These are phyloP conservation scores for Benitochromis conjunctus DNA, from an alignment of 2,113 vertebrate genomes.

Conservation along the genomic window DNA sequence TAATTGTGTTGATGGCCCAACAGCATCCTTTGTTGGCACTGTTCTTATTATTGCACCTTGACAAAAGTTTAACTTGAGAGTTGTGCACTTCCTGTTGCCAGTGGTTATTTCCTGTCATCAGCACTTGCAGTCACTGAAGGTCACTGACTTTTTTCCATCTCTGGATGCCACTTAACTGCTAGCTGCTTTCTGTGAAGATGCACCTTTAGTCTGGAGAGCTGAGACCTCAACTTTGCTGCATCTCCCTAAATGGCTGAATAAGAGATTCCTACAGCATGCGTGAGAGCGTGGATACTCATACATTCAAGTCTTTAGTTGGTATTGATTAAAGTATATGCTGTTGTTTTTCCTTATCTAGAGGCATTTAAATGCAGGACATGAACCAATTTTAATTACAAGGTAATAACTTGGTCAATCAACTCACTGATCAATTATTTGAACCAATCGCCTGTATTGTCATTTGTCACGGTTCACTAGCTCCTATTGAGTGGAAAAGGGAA, in stretches of 20 bases:
- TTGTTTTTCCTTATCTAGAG: background rate
- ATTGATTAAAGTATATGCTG: background rate
- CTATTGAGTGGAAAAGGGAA: background rate
- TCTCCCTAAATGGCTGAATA: background rate
- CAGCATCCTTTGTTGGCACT: background rate
- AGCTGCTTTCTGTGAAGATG: background rate
- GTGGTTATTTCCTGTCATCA: background rate
- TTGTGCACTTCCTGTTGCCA: background rate
- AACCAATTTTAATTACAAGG: conserved; percentile 14
- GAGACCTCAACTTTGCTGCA: no score
- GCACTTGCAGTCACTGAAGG: background rate
- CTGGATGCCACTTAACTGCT: background rate
- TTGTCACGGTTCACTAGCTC: conserved; percentile 11
- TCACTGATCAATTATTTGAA: conserved; percentile 17
- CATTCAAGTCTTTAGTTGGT: background rate
- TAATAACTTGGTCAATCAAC: background rate
- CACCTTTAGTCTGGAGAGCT: background rate
- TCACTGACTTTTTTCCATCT: background rate
- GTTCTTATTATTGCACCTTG: background rate
- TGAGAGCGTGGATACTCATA: background rate
- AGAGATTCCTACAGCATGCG: background rate
- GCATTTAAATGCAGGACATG: background rate
- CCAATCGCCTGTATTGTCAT: conserved; percentile 42
- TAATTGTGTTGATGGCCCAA: background rate
- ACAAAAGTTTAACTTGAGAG: background rate